These are phyloP conservation scores for Oreocharis arfaki DNA, from an alignment of 2,113 vertebrate genomes.

Conservation along the genomic window DNA sequence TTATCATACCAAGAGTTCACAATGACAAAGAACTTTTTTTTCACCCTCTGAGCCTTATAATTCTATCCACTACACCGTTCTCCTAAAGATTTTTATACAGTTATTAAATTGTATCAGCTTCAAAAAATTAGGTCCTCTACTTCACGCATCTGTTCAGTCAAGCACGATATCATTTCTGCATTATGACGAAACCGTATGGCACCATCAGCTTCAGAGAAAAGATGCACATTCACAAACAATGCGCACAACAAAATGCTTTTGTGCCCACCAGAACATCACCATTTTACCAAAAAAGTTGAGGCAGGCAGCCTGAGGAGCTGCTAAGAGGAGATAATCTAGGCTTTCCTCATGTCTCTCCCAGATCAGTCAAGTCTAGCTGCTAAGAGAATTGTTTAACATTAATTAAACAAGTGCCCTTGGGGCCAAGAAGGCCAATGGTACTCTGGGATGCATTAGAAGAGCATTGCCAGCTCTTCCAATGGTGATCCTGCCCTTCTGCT, in stretches of 20 bases:
- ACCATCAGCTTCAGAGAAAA: not conserved
- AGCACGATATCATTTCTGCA: not conserved
- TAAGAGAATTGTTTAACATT: not conserved
- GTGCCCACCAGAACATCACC: not conserved
- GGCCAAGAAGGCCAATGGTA: not conserved
- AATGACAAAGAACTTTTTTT: not conserved
- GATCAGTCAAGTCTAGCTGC: not conserved
- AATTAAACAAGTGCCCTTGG: not conserved
- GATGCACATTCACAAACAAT: not conserved
- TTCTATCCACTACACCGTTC: not conserved
- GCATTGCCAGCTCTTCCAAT: not conserved
- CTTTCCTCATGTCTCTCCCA: not conserved
- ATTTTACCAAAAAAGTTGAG: not conserved
- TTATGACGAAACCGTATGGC: accelerated
- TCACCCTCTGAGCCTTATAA: not conserved
- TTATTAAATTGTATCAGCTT: not conserved
- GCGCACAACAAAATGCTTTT: not conserved
- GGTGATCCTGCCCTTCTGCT: not conserved
- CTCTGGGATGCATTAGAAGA: not conserved
- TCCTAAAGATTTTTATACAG: not conserved
- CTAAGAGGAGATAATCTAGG: not conserved
- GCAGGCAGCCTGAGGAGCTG: not conserved
- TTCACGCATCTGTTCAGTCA: not conserved
- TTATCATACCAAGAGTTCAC: not conserved
- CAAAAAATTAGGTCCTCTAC: not conserved